A percentile compares a stretch with the other conserved stretches of the same genome.
phyloP scores from a whole-genome alignment of 2,888 invertebrate species.

The Drosophila stalkeri region DNA sequence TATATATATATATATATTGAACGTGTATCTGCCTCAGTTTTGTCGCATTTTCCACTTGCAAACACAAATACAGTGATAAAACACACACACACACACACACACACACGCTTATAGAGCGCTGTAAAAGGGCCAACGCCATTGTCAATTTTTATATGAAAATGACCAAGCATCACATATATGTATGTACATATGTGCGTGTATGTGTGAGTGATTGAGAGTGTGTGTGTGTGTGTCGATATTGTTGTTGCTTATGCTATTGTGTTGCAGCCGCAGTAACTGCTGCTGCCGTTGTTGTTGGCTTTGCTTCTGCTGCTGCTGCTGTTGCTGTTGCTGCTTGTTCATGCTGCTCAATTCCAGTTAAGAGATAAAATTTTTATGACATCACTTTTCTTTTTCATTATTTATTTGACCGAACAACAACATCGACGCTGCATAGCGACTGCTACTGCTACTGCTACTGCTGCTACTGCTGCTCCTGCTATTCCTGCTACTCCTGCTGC shows the following conservation, averaged over 20 bases:
- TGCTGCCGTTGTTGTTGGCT: conserved; percentile 34
- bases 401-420: conserved; percentile 67
- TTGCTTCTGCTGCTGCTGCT: conserved; percentile 45
- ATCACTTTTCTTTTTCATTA: conserved; percentile 79
- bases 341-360: conserved; percentile 79
- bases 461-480: conserved; percentile 22
- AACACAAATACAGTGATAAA: conserved; percentile 9
- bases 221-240: conserved; percentile 12
- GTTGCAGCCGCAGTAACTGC: conserved; percentile 34
- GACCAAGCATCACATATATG: conserved; percentile 54
- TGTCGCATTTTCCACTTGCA: conserved; percentile 69
- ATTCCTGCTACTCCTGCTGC: not conserved
- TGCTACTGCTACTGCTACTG: not conserved
- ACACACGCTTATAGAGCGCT: conserved; percentile 2
- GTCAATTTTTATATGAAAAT: conserved; percentile 68
- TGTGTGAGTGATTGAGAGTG: not conserved
- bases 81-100: conserved; percentile 6
- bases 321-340: conserved; percentile 57
- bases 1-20: not conserved
- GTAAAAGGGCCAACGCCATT: conserved; percentile 51
- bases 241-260: conserved; percentile 26
- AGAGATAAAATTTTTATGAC: conserved; percentile 80
- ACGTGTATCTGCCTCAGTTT: conserved; percentile 49
- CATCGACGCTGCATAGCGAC: conserved; percentile 24
- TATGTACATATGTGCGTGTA: not conserved